Conservation (phyloP, 1,140 invertebrate genomes). For the Drosophila ficusphila region DNA sequence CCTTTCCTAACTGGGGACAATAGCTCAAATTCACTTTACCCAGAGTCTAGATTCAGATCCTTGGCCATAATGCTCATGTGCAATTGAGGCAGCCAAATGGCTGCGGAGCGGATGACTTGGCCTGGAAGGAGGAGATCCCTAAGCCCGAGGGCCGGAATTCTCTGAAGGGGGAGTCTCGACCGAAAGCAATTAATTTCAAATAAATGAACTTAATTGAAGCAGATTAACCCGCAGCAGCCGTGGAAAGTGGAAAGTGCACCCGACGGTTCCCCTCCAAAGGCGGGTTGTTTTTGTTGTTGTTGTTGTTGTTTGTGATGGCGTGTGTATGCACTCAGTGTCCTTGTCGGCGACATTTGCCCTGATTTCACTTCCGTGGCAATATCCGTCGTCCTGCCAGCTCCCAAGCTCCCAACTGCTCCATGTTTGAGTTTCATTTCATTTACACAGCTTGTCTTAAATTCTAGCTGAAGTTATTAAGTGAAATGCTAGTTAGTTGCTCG, state of each 20-base stretch:
- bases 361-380: constrained; percentile 68
- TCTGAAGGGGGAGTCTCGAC: constrained; percentile 9
- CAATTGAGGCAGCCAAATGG: constrained; percentile 22
- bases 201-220: constrained; percentile 78
- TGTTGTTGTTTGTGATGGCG: constrained; percentile 14
- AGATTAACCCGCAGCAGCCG: constrained; percentile 70
- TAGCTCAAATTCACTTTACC: too few relatives aligned
- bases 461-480: constrained; percentile 55
- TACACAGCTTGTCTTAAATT: constrained; percentile 12
- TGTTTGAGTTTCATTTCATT: constrained; percentile 18
- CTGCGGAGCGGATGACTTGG: not conserved
- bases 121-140: not conserved
- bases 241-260: constrained; percentile 15
- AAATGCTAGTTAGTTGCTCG: constrained; percentile 41
- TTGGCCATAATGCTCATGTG: constrained; percentile 25
- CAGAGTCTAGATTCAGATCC: not conserved
- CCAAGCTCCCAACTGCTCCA: constrained; percentile 23
- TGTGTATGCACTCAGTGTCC: constrained; percentile 48
- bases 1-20: too few relatives aligned
- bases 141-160: constrained; percentile 2
- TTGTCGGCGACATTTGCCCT: constrained; percentile 67
- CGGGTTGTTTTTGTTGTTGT: too few relatives aligned
- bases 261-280: constrained; percentile 5
- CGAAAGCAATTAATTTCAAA: constrained; percentile 81
- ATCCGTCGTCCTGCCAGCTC: constrained; percentile 39